Evolutionary conservation across 2,888 invertebrate genomes (phyloP).

Genomic region (Synergus itoensis): DNA sequence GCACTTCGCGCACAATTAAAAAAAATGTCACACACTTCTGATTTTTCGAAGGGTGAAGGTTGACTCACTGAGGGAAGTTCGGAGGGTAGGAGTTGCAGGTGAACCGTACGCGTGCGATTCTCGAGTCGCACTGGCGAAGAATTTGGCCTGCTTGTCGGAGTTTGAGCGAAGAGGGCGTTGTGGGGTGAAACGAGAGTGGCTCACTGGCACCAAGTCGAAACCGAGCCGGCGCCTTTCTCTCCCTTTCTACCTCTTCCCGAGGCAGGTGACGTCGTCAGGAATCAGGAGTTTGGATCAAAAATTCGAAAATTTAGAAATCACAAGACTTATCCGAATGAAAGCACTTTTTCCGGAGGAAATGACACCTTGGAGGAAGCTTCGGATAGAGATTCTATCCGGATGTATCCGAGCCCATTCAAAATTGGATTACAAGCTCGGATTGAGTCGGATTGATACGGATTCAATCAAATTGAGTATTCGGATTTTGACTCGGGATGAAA

Average conservation of each 20-base stretch:
- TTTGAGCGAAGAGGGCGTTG: conserved; percentile 38
- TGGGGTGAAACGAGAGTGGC: conserved; percentile 40
- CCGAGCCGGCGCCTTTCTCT: conserved; percentile 40
- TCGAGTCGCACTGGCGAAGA: conserved; percentile 64
- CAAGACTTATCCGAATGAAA: no score
- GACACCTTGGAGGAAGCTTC: no score
- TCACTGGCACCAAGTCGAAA: conserved; percentile 35
- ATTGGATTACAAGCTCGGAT: no score
- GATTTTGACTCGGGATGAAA: no score
- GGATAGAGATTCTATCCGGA: no score
- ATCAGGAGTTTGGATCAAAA: not conserved
- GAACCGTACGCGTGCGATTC: conserved; percentile 66
- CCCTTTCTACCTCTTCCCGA: conserved; percentile 39
- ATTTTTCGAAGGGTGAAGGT: not conserved
- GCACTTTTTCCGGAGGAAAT: no score
- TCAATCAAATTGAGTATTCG: no score
- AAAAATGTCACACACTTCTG: not conserved
- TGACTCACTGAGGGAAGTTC: conserved; percentile 23
- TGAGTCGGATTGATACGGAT: no score
- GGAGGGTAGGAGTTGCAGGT: conserved; percentile 39
- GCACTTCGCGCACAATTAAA: conserved; percentile 18
- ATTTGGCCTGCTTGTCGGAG: conserved; percentile 52
- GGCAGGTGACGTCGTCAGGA: conserved; percentile 29
- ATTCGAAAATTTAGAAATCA: not conserved
- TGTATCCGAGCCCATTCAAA: no score